Conservation (phyloP, 2,797 vertebrate species). For the Xerus rutilus region DNA sequence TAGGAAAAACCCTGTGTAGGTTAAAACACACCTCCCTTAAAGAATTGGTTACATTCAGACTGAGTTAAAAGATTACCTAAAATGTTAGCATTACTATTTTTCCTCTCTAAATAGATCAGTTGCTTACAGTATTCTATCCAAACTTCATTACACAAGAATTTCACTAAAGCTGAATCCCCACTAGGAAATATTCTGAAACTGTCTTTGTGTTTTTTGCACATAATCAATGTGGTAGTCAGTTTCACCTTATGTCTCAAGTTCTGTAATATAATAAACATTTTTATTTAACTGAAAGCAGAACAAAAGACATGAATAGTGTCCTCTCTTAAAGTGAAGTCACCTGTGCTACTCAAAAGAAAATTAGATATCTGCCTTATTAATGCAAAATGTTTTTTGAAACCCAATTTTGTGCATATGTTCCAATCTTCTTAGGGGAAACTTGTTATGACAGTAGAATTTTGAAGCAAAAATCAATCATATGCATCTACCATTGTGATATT, state of each 20-base stretch:
- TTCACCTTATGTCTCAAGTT: constrained; percentile 6
- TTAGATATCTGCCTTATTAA: not conserved
- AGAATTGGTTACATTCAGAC: not conserved
- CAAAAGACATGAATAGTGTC: not conserved
- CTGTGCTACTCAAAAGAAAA: not conserved
- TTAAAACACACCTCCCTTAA: not conserved
- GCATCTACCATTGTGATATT: not conserved
- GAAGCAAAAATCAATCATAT: not conserved
- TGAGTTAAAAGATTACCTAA: not conserved
- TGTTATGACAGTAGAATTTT: not conserved
- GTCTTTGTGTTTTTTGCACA: not conserved
- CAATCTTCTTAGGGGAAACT: not conserved
- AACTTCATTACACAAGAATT: constrained; percentile 32
- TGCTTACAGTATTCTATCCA: not conserved
- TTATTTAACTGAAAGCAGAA: constrained; percentile 35
- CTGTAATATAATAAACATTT: constrained; percentile 17
- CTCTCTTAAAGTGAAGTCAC: not conserved
- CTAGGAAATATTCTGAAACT: not conserved
- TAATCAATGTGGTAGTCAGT: not conserved
- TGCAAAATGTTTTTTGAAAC: not conserved
- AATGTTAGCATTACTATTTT: not conserved
- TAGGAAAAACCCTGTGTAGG: not conserved
- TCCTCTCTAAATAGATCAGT: not conserved
- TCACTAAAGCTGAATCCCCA: not conserved
- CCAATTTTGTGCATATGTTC: not conserved